Percentiles rank a stretch among this genome's conserved stretches.
phyloP scores from a whole-genome alignment of 2,888 invertebrate genomes.

The Allygus modestus region DNA sequence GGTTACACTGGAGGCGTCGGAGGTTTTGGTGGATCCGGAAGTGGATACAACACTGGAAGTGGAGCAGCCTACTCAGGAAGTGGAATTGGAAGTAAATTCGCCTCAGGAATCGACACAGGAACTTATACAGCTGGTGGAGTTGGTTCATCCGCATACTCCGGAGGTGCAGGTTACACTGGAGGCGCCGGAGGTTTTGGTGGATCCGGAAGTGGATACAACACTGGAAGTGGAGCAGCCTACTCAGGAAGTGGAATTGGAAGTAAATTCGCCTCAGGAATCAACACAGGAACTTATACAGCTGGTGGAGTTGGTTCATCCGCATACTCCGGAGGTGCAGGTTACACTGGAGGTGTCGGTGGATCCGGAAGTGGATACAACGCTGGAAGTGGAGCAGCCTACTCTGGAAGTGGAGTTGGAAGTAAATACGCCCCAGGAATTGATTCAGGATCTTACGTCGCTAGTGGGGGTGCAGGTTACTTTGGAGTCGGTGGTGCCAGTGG shows the following conservation, averaged over 20 bases:
- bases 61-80: not conserved
- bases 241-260: not conserved
- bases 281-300: not conserved
- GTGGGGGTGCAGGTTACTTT: slow-evolving; percentile 6
- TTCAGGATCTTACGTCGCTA: not conserved
- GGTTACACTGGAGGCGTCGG: not conserved
- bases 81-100: slow-evolving; percentile 29
- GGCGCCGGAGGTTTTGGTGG: slow-evolving; percentile 58
- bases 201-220: not conserved
- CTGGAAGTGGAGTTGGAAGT: slow-evolving; percentile 16
- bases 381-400: slow-evolving; percentile 22
- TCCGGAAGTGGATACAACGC: slow-evolving; percentile 35
- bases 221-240: slow-evolving; percentile 27
- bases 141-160: slow-evolving; percentile 53
- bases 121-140: not conserved
- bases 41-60: slow-evolving; percentile 34
- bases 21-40: not conserved
- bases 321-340: slow-evolving; percentile 21
- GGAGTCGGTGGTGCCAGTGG: slow-evolving; percentile 23
- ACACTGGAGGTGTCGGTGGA: slow-evolving; percentile 1
- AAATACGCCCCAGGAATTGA: not conserved
- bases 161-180: slow-evolving; percentile 51
- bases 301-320: slow-evolving; percentile 27
- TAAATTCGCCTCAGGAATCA: not conserved
- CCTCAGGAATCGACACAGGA: not conserved